Evolutionary conservation across 1,140 invertebrate species (phyloP).

Genomic region (Caenorhabditis briggsae): DNA sequence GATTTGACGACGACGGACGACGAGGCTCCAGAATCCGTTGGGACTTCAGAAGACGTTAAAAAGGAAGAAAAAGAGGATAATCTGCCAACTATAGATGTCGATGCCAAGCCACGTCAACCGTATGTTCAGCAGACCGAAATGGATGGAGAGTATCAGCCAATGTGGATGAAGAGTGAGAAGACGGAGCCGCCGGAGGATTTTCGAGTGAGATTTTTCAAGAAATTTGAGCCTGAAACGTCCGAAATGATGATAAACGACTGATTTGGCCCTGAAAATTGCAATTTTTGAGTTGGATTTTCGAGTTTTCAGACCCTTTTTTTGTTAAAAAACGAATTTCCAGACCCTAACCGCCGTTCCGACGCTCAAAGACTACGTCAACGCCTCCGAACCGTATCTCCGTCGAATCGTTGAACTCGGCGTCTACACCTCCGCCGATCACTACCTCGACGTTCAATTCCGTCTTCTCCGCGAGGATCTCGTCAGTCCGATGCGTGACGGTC

Average conservation of each 20-base stretch:
- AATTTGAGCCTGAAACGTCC: too few species aligned
- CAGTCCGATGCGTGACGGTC: slow-evolving; percentile 56
- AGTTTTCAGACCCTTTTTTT: too few species aligned
- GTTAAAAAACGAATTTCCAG: slow-evolving; percentile 2
- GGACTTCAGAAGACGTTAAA: too few species aligned
- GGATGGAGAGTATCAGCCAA: not conserved
- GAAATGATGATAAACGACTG: too few species aligned
- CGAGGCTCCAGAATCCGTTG: not conserved
- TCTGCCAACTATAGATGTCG: not conserved
- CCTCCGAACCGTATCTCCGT: slow-evolving; percentile 79
- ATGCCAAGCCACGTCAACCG: not conserved
- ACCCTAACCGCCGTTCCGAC: not conserved
- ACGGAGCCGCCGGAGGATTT: slow-evolving; percentile 77
- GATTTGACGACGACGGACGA: not conserved
- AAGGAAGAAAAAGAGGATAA: not conserved
- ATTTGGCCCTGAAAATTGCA: slow-evolving; percentile 58
- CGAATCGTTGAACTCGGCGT: slow-evolving; percentile 82
- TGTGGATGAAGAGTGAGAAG: slow-evolving; percentile 24
- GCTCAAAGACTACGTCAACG: not conserved
- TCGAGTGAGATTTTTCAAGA: too few species aligned
- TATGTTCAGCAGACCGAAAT: not conserved
- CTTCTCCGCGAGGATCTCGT: slow-evolving; percentile 84
- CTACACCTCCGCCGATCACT: slow-evolving; percentile 83
- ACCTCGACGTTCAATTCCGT: slow-evolving; percentile 86
- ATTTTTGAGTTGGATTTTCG: slow-evolving; percentile 65